Evolutionary conservation across 1,140 invertebrate species (phyloP).

Genomic region (Drosophila biarmipes): DNA sequence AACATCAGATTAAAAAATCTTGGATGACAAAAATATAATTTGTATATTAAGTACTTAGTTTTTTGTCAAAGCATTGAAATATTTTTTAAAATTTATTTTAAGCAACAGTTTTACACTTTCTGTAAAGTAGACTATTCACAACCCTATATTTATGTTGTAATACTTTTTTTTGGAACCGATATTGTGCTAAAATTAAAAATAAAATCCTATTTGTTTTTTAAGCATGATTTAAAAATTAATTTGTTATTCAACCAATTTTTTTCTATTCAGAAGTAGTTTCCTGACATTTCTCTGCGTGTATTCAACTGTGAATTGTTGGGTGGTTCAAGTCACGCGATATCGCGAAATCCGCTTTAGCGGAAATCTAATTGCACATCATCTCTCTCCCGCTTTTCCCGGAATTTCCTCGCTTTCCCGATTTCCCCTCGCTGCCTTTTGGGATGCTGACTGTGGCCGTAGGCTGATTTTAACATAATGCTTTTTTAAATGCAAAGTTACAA

Average conservation of each 20-base stretch:
- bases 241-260: too few relatives aligned
- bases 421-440: conserved; percentile 23
- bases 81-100: too few relatives aligned
- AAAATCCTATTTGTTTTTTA: too few relatives aligned
- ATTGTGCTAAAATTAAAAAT: too few relatives aligned
- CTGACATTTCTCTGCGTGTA: conserved; percentile 4
- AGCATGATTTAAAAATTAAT: too few relatives aligned
- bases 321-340: conserved; percentile 78
- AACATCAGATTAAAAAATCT: neutral
- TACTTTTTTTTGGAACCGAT: too few relatives aligned
- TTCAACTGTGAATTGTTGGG: conserved; percentile 60
- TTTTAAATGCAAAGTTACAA: conserved; percentile 84
- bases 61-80: too few relatives aligned
- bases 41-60: neutral
- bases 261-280: neutral
- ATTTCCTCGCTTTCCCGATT: conserved; percentile 2
- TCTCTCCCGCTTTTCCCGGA: conserved; percentile 19
- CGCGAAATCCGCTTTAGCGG: conserved; percentile 81
- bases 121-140: too few relatives aligned
- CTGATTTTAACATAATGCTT: conserved; percentile 83
- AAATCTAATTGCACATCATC: conserved; percentile 83
- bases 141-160: too few relatives aligned
- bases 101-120: too few relatives aligned
- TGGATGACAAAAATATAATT: too few relatives aligned
- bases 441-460: conserved; percentile 68